Percentiles rank a stretch among this genome's conserved stretches.
phyloP scores from a whole-genome alignment of 2,888 invertebrate species.

The Mongoloraphidia duomilia region DNA sequence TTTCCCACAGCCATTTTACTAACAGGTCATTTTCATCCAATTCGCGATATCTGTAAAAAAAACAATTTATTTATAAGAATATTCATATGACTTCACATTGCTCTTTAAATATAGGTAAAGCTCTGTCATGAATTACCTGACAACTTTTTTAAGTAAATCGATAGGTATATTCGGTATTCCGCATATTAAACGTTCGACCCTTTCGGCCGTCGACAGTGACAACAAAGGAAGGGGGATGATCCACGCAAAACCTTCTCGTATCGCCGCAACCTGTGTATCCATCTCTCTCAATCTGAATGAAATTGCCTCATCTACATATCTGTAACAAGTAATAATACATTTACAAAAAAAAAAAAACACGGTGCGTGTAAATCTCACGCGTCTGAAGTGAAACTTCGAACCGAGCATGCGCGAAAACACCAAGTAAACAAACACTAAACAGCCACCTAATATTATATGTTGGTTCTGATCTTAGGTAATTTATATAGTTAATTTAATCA shows the following conservation, averaged over 20 bases:
- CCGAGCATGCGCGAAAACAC: too few species aligned
- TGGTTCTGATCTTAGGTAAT: too few species aligned
- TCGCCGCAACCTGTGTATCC: conserved; percentile 42
- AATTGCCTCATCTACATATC: conserved; percentile 33
- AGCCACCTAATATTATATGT: too few species aligned
- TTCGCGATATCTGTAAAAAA: conserved; percentile 39
- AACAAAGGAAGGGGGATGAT: conserved; percentile 47
- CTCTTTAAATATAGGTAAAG: background rate
- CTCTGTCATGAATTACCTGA: conserved; percentile 30
- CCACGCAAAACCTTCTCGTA: conserved; percentile 48
- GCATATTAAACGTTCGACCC: conserved; percentile 47
- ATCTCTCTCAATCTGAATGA: conserved; percentile 45
- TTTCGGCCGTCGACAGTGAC: conserved; percentile 40
- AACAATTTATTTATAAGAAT: conserved; percentile 2
- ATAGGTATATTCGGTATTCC: conserved; percentile 46
- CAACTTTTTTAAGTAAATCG: conserved; percentile 41
- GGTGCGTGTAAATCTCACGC: too few species aligned
- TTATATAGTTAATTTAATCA: too few species aligned
- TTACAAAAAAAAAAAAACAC: too few species aligned
- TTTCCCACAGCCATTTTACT: conserved; percentile 48
- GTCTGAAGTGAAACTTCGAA: too few species aligned
- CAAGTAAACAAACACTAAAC: too few species aligned
- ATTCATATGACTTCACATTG: background rate
- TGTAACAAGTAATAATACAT: too few species aligned
- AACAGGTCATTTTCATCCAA: conserved; percentile 43